Conservation (phyloP, 2,113 vertebrate genomes). For the Phalacrocorax pelagicus region DNA sequence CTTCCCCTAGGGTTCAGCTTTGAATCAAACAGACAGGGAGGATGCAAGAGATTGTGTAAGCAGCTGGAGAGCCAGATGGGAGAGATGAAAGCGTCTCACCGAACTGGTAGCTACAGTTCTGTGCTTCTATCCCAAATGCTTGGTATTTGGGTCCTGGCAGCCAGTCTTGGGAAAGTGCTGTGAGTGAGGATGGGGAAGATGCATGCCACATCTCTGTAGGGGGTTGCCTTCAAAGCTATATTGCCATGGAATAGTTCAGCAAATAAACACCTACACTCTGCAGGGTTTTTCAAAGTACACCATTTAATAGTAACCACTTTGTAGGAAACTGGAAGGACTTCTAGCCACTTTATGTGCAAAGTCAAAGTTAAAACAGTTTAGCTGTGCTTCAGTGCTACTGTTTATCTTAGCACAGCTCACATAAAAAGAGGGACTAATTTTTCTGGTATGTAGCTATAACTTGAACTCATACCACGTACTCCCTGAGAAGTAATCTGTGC, state of each 20-base stretch:
- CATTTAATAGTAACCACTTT: background rate
- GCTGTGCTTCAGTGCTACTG: background rate
- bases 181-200: background rate
- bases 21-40: background rate
- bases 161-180: background rate
- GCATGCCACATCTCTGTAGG: background rate
- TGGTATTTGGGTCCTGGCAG: constrained; percentile 8
- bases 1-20: background rate
- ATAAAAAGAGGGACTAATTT: background rate
- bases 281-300: background rate
- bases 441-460: background rate
- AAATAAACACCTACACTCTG: background rate
- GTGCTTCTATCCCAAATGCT: background rate
- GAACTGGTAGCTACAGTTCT: background rate
- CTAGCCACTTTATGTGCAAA: background rate
- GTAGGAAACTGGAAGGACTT: background rate
- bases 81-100: background rate
- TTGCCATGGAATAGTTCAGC: background rate
- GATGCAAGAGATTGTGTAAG: background rate
- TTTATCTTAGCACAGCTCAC: background rate
- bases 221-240: background rate
- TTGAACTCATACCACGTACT: background rate
- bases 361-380: background rate
- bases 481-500: background rate
- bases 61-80: constrained; percentile 14